phyloP scores from a whole-genome alignment of 2,888 invertebrate species.

The Ganaspis brasiliensis region DNA sequence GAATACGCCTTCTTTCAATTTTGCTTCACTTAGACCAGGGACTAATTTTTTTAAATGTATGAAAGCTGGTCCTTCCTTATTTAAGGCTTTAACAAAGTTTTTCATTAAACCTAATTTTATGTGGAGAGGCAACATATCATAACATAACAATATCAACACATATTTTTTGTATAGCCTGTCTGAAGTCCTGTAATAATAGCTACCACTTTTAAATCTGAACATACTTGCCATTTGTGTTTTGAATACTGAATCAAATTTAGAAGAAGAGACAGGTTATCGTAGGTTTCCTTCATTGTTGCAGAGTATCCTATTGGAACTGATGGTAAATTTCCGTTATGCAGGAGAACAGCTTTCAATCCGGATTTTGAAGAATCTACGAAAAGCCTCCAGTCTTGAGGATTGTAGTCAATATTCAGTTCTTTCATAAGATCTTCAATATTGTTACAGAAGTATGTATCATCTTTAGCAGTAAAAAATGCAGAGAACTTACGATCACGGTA shows the following conservation, averaged over 20 bases:
- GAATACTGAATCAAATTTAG: constrained; percentile 4
- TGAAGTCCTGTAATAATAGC: constrained; percentile 10
- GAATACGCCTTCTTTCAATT: constrained; percentile 67
- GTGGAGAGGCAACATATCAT: neutral
- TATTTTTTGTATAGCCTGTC: neutral
- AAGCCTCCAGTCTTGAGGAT: constrained; percentile 30
- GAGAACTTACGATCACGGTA: neutral
- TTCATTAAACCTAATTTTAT: constrained; percentile 68
- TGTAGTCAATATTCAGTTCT: constrained; percentile 14
- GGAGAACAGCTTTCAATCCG: constrained; percentile 61
- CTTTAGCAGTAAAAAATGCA: neutral
- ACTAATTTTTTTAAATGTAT: constrained; percentile 52
- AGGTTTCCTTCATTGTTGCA: constrained; percentile 17
- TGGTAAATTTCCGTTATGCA: constrained; percentile 66
- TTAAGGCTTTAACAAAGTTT: constrained; percentile 62
- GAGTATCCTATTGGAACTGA: constrained; percentile 27
- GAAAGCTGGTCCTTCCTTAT: constrained; percentile 50
- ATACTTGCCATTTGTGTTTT: constrained; percentile 30
- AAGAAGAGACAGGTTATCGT: neutral
- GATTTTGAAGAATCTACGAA: constrained; percentile 25
- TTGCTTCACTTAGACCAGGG: constrained; percentile 61
- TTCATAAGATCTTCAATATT: constrained; percentile 29
- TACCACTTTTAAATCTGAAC: constrained; percentile 41
- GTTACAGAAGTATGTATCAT: constrained; percentile 17
- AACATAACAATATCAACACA: neutral